A percentile compares a stretch with the other conserved stretches of the same genome.
These are phyloP conservation scores for Chinchilla lanigera DNA, from an alignment of 2,113 vertebrate genomes.

Conservation along the genomic window DNA sequence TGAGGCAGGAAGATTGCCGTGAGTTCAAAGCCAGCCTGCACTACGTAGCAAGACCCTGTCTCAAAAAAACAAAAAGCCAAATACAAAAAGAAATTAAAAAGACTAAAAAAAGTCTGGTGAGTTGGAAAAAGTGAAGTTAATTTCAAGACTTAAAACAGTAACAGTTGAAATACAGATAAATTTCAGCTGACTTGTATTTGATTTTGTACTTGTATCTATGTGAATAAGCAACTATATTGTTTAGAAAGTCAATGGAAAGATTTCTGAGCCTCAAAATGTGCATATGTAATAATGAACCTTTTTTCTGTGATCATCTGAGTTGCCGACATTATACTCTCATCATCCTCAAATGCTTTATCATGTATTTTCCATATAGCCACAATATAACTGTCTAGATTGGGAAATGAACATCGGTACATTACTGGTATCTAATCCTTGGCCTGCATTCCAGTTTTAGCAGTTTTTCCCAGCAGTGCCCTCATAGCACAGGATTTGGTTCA, in stretches of 20 bases:
- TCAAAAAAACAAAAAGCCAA: neutral
- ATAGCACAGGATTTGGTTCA: neutral
- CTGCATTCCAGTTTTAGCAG: neutral
- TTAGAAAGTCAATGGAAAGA: neutral
- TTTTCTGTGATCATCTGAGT: neutral
- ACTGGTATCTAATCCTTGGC: neutral
- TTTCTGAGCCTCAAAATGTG: neutral
- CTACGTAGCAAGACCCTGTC: too few relatives aligned
- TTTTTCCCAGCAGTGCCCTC: neutral
- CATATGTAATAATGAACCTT: neutral
- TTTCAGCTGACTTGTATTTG: neutral
- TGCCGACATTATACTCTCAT: neutral
- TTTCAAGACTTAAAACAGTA: neutral
- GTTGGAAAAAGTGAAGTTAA: neutral
- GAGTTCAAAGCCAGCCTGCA: too few relatives aligned
- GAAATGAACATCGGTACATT: neutral
- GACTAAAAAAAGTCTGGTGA: neutral
- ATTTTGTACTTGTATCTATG: neutral
- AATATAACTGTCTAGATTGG: neutral
- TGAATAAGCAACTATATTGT: neutral
- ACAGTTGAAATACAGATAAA: neutral
- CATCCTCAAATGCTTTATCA: neutral
- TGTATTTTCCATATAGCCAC: neutral
- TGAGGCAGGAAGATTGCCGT: too few relatives aligned
- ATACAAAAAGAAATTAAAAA: too few relatives aligned